Conservation (phyloP, 2,888 invertebrate species). For the Drosophila formosana region DNA sequence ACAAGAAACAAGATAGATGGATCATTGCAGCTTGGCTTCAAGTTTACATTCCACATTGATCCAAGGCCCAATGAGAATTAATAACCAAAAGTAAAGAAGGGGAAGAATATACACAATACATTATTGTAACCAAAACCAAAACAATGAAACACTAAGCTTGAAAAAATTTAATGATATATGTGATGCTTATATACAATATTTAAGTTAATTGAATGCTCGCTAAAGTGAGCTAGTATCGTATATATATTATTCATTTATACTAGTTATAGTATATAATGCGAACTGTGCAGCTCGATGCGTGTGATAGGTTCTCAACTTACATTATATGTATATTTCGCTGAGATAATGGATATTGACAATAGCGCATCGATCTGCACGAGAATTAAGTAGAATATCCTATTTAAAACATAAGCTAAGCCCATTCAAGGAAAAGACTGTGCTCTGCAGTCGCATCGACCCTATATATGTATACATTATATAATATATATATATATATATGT, state of each 20-base stretch:
- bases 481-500: not conserved
- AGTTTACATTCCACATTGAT: constrained; percentile 11
- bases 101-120: not conserved
- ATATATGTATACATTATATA: not conserved
- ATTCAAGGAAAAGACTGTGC: constrained; percentile 1
- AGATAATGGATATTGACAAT: not conserved
- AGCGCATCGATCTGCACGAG: constrained; percentile 25
- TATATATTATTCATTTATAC: constrained; percentile 2
- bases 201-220: constrained; percentile 15
- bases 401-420: constrained; percentile 33
- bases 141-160: constrained; percentile 13
- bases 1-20: constrained; percentile 4
- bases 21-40: constrained; percentile 10
- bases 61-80: constrained; percentile 4
- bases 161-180: not conserved
- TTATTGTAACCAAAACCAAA: constrained; percentile 7
- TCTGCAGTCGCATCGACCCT: not conserved
- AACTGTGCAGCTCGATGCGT: constrained; percentile 25
- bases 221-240: constrained; percentile 15
- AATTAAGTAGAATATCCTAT: not conserved
- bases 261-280: not conserved
- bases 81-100: constrained; percentile 5
- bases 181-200: constrained; percentile 14
- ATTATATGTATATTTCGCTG: not conserved
- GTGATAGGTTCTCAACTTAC: not conserved